Evolutionary conservation across 2,113 vertebrate species (phyloP).

Genomic region (Plotosus lineatus): DNA sequence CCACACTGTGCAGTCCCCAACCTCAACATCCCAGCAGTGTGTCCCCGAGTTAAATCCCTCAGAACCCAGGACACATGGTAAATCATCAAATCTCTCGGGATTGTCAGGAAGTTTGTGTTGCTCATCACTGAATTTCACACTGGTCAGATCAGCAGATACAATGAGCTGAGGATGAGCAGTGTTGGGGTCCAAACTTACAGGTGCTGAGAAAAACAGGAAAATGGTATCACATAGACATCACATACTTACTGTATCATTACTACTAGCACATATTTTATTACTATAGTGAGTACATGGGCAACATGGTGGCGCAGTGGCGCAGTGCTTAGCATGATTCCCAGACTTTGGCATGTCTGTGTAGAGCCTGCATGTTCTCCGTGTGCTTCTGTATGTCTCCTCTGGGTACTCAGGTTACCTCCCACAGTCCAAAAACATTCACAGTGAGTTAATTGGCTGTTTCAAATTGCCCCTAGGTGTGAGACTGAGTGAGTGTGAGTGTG

Average conservation of each 20-base stretch:
- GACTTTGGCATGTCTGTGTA: too few species aligned
- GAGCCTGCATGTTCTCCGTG: too few species aligned
- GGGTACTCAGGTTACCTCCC: too few species aligned
- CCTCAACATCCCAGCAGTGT: slow-evolving; percentile 1
- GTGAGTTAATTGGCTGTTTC: too few species aligned
- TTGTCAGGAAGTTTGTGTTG: neutral
- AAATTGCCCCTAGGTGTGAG: too few species aligned
- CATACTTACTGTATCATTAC: neutral
- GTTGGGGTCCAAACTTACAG: neutral
- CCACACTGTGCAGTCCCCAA: neutral
- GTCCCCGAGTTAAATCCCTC: neutral
- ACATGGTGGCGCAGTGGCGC: too few species aligned
- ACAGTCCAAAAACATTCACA: too few species aligned
- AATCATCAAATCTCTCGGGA: neutral
- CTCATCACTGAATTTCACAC: neutral
- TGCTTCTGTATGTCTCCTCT: too few species aligned
- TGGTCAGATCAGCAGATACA: neutral
- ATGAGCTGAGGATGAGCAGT: neutral
- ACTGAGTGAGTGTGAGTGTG: too few species aligned
- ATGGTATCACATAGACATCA: neutral
- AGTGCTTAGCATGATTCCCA: too few species aligned
- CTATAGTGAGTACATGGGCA: too few species aligned
- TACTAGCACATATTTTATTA: too few species aligned
- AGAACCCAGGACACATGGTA: neutral
- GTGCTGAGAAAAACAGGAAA: neutral